Evolutionary conservation across 2,888 invertebrate genomes (phyloP).

Genomic region (Petrophora chlorosata): DNA sequence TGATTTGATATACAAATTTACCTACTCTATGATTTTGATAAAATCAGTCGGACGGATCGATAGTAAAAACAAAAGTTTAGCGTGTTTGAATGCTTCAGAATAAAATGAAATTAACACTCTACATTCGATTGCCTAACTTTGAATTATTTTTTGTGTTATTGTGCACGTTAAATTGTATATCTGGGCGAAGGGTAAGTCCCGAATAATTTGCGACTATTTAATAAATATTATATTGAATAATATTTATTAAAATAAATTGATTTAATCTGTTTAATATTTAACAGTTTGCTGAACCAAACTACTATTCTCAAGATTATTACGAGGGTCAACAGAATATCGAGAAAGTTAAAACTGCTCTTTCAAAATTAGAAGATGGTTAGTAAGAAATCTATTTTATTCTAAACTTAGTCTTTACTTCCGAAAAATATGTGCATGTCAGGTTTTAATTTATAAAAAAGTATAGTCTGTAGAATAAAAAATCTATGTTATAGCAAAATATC

Average conservation of each 20-base stretch:
- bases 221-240: too few species aligned
- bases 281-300: constrained; percentile 61
- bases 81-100: constrained; percentile 9
- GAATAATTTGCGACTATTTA: not conserved
- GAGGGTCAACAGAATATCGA: constrained; percentile 33
- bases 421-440: not conserved
- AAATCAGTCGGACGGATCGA: constrained; percentile 9
- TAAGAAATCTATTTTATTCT: constrained; percentile 16
- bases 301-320: constrained; percentile 53
- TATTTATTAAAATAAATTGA: constrained; percentile 6
- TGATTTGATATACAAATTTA: too few species aligned
- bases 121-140: constrained; percentile 33
- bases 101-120: constrained; percentile 45
- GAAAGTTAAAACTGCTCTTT: constrained; percentile 30
- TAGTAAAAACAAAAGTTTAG: constrained; percentile 26
- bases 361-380: constrained; percentile 61
- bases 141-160: constrained; percentile 44
- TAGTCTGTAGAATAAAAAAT: too few species aligned
- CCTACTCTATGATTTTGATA: constrained; percentile 16
- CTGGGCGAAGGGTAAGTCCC: constrained; percentile 56
- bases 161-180: constrained; percentile 44
- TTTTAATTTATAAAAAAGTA: too few species aligned
- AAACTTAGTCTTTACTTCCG: not conserved
- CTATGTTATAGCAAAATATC: too few species aligned
- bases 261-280: constrained; percentile 4